Percentiles rank a stretch among this genome's conserved stretches.
These are phyloP conservation scores for Manduca sexta DNA, from an alignment of 1,140 invertebrate species.

Conservation along the genomic window DNA sequence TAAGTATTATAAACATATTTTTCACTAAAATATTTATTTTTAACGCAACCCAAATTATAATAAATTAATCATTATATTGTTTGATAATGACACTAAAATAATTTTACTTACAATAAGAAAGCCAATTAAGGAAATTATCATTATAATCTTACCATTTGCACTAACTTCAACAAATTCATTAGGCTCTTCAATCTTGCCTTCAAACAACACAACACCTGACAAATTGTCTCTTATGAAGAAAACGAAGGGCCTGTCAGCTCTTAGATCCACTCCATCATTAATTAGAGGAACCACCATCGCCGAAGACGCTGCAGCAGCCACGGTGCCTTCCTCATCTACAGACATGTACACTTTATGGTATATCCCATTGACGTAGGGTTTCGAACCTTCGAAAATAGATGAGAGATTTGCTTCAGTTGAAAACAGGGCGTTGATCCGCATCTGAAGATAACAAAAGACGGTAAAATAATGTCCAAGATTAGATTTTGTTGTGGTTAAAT, in stretches of 20 bases:
- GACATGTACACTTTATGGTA: conserved; percentile 81
- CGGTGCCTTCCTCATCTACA: conserved; percentile 82
- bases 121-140: too few relatives aligned
- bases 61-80: too few relatives aligned
- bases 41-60: too few relatives aligned
- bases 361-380: conserved; percentile 74
- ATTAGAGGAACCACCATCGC: conserved; percentile 76
- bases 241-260: conserved; percentile 80
- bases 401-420: conserved; percentile 75
- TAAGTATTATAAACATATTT: too few relatives aligned
- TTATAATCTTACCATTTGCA: neutral
- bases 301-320: conserved; percentile 80
- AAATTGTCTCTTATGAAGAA: conserved; percentile 80
- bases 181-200: conserved; percentile 77
- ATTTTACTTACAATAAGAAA: too few relatives aligned
- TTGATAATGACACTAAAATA: too few relatives aligned
- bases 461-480: neutral
- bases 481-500: too few relatives aligned
- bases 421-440: conserved; percentile 79
- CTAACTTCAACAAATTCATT: conserved; percentile 19
- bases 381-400: conserved; percentile 69
- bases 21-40: too few relatives aligned
- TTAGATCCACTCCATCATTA: conserved; percentile 42
- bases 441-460: conserved; percentile 44
- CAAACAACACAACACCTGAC: conserved; percentile 77